These are phyloP conservation scores for Cheilosia vernalis DNA, from an alignment of 2,888 invertebrate species.

Conservation along the genomic window DNA sequence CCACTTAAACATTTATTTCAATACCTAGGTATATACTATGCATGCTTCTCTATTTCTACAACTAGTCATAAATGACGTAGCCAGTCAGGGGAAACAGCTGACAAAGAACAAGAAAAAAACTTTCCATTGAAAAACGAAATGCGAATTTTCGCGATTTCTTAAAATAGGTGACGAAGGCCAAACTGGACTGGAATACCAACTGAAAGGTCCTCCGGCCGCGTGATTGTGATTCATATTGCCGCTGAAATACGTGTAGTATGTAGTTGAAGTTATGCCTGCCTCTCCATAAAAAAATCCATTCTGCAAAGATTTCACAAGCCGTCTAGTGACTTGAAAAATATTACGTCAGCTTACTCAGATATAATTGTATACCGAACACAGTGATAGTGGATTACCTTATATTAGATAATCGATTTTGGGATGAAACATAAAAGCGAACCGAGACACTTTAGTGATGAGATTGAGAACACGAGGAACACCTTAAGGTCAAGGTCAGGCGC, in stretches of 20 bases:
- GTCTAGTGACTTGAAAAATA: neutral
- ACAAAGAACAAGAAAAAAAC: neutral
- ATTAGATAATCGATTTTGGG: neutral
- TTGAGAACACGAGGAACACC: neutral
- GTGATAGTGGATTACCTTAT: neutral
- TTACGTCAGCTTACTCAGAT: slow-evolving; percentile 12
- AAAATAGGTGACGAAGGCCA: slow-evolving; percentile 22
- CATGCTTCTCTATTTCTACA: neutral
- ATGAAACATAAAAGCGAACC: neutral
- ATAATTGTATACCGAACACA: neutral
- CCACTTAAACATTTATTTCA: too few relatives aligned
- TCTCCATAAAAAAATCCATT: neutral
- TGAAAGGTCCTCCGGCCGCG: too few relatives aligned
- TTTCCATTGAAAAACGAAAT: slow-evolving; percentile 7
- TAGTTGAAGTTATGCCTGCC: neutral
- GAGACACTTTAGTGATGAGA: neutral
- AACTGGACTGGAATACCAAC: too few relatives aligned
- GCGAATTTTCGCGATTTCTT: neutral
- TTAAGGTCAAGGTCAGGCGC: slow-evolving; percentile 49
- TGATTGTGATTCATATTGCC: too few relatives aligned
- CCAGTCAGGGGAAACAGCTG: slow-evolving; percentile 6
- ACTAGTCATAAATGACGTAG: neutral
- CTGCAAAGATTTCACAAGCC: slow-evolving; percentile 16
- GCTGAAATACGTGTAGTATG: neutral
- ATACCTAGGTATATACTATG: too few relatives aligned